Conservation (phyloP, 1,140 invertebrate species). For the Polyergus mexicanus region DNA sequence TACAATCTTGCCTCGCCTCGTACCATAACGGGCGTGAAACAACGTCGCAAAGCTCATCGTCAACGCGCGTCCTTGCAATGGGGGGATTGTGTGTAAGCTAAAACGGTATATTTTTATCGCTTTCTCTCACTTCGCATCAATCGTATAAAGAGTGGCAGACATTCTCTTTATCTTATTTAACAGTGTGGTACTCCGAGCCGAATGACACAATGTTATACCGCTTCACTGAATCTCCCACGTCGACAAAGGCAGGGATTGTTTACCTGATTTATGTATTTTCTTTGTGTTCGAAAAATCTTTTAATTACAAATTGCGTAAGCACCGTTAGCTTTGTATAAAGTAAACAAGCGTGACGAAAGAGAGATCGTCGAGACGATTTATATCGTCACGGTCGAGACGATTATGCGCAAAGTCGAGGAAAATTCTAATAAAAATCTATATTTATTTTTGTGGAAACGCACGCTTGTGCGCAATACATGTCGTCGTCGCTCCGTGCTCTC, state of each 20-base stretch:
- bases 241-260: slow-evolving; percentile 16
- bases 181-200: background rate
- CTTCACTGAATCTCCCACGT: background rate
- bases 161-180: background rate
- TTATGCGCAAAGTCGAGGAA: slow-evolving; percentile 46
- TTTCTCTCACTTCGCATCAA: background rate
- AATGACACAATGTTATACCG: background rate
- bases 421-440: slow-evolving; percentile 54
- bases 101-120: background rate
- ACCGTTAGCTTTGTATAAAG: slow-evolving; percentile 2
- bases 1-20: slow-evolving; percentile 44
- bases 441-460: slow-evolving; percentile 64
- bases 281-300: background rate
- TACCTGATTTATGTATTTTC: slow-evolving; percentile 24
- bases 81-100: slow-evolving; percentile 25
- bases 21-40: slow-evolving; percentile 45
- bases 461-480: slow-evolving; percentile 43
- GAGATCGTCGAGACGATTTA: slow-evolving; percentile 34
- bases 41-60: slow-evolving; percentile 3
- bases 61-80: background rate
- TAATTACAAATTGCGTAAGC: slow-evolving; percentile 17
- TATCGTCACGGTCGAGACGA: slow-evolving; percentile 37
- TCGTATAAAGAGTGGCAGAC: background rate
- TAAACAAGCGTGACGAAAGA: slow-evolving; percentile 22
- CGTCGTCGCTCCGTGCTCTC: background rate